Percentiles rank a stretch among this genome's conserved stretches.
phyloP scores from a whole-genome alignment of 37 sponge, comb jelly and placozoan species.

The Petrosia ficiformis region DNA sequence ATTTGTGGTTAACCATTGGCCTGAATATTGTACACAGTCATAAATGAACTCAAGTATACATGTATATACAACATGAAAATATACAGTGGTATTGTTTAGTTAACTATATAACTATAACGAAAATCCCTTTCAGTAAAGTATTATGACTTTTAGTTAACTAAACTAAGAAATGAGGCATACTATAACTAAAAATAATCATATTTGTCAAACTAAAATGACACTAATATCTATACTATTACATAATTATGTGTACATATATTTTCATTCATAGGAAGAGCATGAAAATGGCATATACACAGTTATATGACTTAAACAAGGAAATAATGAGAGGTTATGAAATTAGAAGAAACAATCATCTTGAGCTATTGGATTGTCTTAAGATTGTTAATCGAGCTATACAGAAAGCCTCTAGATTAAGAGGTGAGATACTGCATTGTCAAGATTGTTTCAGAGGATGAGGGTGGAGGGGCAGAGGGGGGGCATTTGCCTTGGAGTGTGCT shows the following conservation, averaged over 20 bases:
- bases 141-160: too few species aligned
- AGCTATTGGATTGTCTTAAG: slow-evolving; percentile 84
- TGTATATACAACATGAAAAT: not conserved
- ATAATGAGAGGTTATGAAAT: slow-evolving; percentile 87
- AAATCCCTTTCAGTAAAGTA: too few species aligned
- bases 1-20: too few species aligned
- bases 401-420: slow-evolving; percentile 80
- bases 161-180: too few species aligned
- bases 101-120: too few species aligned
- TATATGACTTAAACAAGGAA: slow-evolving; percentile 91
- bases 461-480: too few species aligned
- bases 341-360: slow-evolving; percentile 87
- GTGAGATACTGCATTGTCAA: too few species aligned
- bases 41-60: not conserved
- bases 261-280: slow-evolving; percentile 73
- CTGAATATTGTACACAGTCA: too few species aligned
- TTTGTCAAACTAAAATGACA: not conserved
- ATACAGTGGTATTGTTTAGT: not conserved
- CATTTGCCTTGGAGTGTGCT: too few species aligned
- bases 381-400: slow-evolving; percentile 91
- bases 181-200: too few species aligned
- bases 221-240: not conserved
- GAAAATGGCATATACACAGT: slow-evolving; percentile 89
- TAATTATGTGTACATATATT: too few species aligned
- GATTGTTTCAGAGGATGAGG: too few species aligned